Evolutionary conservation across 2,113 vertebrate species (phyloP).

Genomic region (Lophochroa leadbeateri): DNA sequence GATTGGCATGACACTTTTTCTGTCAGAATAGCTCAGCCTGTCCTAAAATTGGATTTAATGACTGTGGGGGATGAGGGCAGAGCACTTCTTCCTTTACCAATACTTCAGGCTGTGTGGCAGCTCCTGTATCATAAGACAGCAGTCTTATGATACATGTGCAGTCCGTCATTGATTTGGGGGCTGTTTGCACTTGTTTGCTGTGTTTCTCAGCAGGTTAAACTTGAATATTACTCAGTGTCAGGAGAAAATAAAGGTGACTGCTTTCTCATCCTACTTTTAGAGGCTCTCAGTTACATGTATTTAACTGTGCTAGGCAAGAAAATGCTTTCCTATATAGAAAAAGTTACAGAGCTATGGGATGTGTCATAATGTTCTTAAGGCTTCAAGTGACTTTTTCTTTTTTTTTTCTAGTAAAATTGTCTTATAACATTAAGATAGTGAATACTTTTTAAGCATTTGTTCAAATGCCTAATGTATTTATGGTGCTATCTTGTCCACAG

Average conservation of each 20-base stretch:
- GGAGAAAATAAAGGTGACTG: neutral
- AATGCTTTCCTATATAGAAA: neutral
- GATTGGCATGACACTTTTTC: neutral
- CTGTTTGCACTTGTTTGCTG: neutral
- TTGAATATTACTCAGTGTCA: neutral
- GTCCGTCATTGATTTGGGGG: neutral
- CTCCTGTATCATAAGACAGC: neutral
- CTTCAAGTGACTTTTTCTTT: neutral
- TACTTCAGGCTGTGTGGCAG: neutral
- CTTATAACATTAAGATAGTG: neutral
- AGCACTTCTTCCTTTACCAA: neutral
- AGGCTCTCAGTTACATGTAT: neutral
- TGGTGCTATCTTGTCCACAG: neutral
- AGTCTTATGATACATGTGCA: neutral
- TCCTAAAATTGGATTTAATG: neutral
- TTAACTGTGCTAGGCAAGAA: neutral
- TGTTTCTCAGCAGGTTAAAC: neutral
- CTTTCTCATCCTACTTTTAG: neutral
- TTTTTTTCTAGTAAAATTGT: neutral
- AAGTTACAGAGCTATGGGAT: neutral
- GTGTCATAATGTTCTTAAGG: neutral
- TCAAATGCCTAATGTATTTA: neutral
- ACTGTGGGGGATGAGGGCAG: neutral
- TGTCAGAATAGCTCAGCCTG: neutral
- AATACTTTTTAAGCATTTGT: neutral